These are phyloP conservation scores for Andrena bucephala DNA, from an alignment of 2,888 invertebrate species.

Conservation along the genomic window DNA sequence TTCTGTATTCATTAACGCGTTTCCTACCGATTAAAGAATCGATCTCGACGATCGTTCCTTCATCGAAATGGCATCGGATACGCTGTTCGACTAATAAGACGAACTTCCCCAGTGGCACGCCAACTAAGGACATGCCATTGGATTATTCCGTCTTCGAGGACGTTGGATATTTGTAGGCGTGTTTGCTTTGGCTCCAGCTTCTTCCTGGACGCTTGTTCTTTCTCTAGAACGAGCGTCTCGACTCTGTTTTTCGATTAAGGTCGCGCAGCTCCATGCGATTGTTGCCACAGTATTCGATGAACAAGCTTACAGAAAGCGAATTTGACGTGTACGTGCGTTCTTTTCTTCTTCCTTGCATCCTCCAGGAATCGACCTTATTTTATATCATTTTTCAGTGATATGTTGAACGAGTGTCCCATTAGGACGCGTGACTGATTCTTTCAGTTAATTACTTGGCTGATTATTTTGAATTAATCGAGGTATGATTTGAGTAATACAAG, in stretches of 20 bases:
- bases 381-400: not conserved
- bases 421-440: not conserved
- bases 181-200: not conserved
- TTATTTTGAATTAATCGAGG: not conserved
- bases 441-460: not conserved
- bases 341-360: not conserved
- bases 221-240: not conserved
- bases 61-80: slow-evolving; percentile 30
- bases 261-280: slow-evolving; percentile 29
- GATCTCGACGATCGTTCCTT: not conserved
- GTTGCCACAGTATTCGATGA: slow-evolving; percentile 20
- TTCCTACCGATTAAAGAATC: not conserved
- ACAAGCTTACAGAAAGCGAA: not conserved
- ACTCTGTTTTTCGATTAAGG: slow-evolving; percentile 37
- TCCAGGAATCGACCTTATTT: not conserved
- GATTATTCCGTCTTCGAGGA: slow-evolving; percentile 24
- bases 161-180: slow-evolving; percentile 32
- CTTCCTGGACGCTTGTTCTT: not conserved
- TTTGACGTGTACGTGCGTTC: not conserved
- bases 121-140: slow-evolving; percentile 48
- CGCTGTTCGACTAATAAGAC: not conserved
- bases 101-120: slow-evolving; percentile 10
- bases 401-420: not conserved
- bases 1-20: not conserved
- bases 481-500: not conserved